phyloP scores from a whole-genome alignment of 2,113 vertebrate genomes.

The Grammomys surdaster region DNA sequence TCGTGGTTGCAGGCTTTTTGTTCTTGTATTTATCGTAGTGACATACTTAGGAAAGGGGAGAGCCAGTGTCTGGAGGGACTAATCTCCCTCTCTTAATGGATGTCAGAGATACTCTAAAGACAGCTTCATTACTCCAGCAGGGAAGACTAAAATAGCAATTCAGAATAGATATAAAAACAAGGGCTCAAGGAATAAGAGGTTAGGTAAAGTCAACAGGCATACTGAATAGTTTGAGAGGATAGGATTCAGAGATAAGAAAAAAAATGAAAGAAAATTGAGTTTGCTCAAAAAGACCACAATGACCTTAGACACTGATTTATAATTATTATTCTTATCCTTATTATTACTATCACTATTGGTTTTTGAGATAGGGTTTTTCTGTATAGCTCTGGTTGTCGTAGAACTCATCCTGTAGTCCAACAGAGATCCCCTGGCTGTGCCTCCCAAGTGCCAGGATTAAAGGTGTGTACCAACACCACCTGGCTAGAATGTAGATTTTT shows the following conservation, averaged over 20 bases:
- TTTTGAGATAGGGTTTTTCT: background rate
- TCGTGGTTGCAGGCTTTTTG: background rate
- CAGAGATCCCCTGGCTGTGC: background rate
- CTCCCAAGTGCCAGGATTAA: background rate
- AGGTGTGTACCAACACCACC: background rate
- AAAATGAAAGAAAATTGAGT: too few relatives aligned
- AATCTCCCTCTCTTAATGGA: background rate
- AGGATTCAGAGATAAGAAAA: too few relatives aligned
- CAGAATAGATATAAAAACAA: too few relatives aligned
- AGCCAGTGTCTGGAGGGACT: background rate
- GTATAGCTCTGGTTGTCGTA: background rate
- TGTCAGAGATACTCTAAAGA: background rate
- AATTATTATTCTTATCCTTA: background rate
- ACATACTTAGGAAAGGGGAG: background rate
- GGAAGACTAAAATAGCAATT: background rate
- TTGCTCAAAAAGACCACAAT: background rate
- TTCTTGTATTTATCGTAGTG: background rate
- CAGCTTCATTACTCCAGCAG: background rate
- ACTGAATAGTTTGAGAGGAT: too few relatives aligned
- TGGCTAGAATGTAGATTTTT: background rate
- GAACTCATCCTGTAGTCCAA: background rate
- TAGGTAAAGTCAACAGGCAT: too few relatives aligned
- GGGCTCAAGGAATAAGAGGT: too few relatives aligned
- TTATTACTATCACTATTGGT: background rate
- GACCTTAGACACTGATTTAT: background rate